A percentile compares a stretch with the other conserved stretches of the same genome.
Evolutionary conservation across 2,797 vertebrate species (phyloP).

Genomic region (Protonibea diacanthus): DNA sequence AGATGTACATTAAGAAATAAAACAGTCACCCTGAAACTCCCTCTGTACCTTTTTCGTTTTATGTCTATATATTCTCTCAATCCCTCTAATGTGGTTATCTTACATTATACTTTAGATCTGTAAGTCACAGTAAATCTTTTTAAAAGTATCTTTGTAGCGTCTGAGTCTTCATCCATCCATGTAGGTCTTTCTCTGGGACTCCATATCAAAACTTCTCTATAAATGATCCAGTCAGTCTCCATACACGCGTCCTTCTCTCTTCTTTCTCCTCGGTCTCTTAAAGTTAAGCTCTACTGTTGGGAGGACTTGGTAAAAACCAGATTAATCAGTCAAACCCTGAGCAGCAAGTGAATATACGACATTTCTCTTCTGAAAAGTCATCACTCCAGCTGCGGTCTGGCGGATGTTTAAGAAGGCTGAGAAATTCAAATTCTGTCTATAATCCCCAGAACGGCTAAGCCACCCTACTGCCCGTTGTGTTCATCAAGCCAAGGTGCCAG

Average conservation of each 20-base stretch:
- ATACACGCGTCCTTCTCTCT: neutral
- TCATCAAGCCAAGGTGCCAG: slow-evolving; percentile 77
- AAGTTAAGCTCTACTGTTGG: slow-evolving; percentile 34
- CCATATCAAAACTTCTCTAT: slow-evolving; percentile 10
- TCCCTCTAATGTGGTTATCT: neutral
- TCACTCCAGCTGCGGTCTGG: slow-evolving; percentile 47
- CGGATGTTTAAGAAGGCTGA: slow-evolving; percentile 64
- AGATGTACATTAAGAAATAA: neutral
- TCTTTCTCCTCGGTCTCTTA: slow-evolving; percentile 16
- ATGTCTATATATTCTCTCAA: neutral
- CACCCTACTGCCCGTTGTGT: slow-evolving; percentile 57
- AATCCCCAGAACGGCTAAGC: slow-evolving; percentile 76
- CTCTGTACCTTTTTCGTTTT: neutral
- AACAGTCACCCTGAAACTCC: neutral
- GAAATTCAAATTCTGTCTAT: slow-evolving; percentile 78
- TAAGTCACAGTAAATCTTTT: neutral
- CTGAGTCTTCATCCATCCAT: slow-evolving; percentile 10
- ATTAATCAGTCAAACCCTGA: slow-evolving; percentile 60
- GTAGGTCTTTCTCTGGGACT: slow-evolving; percentile 9
- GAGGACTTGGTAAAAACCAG: slow-evolving; percentile 41
- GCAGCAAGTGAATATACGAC: slow-evolving; percentile 50
- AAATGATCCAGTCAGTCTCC: slow-evolving; percentile 27
- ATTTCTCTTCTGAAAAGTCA: slow-evolving; percentile 49
- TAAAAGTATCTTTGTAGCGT: neutral
- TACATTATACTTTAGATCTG: neutral